phyloP scores from a whole-genome alignment of 2,113 vertebrate genomes.

The Neotoma lepida region DNA sequence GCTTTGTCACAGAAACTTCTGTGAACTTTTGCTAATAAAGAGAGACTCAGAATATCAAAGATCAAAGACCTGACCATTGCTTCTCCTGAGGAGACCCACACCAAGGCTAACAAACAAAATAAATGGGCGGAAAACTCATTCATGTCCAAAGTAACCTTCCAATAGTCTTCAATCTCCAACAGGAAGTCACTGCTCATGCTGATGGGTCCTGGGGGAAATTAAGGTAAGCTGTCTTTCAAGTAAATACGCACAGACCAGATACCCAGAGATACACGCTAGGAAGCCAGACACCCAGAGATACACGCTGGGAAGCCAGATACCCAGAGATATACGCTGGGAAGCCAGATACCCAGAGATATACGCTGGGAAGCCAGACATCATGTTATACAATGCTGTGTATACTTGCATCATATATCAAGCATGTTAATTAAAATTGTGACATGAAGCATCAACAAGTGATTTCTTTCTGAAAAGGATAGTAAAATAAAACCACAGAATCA shows the following conservation, averaged over 20 bases:
- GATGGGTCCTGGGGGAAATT: not conserved
- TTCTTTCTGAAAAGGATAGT: not conserved
- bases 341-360: rapidly evolving
- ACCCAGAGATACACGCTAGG: rapidly evolving
- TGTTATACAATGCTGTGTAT: not conserved
- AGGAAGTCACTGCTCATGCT: not conserved
- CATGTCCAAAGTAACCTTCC: not conserved
- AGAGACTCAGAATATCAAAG: not conserved
- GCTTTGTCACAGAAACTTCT: not conserved
- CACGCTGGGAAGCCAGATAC: not conserved
- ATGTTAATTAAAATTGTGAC: not conserved
- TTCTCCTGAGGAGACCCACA: not conserved
- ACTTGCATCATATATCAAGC: not conserved
- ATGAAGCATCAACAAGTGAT: not conserved
- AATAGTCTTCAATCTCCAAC: no score
- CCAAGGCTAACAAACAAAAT: not conserved
- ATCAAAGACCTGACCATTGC: not conserved
- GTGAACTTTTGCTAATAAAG: conserved; percentile 9
- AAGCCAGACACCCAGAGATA: rapidly evolving
- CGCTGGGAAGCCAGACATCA: not conserved
- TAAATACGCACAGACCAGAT: not conserved
- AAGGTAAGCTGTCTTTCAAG: not conserved
- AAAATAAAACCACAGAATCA: not conserved
- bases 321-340: not conserved
- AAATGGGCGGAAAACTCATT: not conserved